These are phyloP conservation scores for Diglossa cyanea DNA, from an alignment of 2,797 vertebrate species.

Conservation along the genomic window DNA sequence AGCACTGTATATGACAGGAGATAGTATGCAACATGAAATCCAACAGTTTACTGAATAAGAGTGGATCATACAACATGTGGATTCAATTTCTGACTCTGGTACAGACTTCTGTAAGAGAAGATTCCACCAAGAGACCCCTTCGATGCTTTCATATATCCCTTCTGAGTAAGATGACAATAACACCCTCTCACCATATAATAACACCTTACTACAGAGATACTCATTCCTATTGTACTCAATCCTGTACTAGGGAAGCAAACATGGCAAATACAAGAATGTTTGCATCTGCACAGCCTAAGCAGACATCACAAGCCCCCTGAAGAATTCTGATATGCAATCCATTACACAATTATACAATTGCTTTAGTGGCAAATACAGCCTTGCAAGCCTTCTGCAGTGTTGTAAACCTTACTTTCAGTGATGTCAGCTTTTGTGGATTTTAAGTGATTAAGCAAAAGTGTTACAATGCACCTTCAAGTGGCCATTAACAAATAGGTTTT, in stretches of 20 bases:
- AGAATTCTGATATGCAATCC: not conserved
- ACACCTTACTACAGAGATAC: not conserved
- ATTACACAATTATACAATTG: not conserved
- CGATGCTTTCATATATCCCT: not conserved
- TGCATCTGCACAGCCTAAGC: not conserved
- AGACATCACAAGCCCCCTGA: not conserved
- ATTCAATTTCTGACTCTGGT: not conserved
- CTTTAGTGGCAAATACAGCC: not conserved
- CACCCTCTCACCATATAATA: not conserved
- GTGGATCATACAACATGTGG: not conserved
- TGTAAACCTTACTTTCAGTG: not conserved
- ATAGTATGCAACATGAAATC: not conserved
- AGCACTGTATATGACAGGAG: not conserved
- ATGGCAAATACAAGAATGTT: not conserved
- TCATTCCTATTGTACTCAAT: not conserved
- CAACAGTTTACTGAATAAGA: not conserved
- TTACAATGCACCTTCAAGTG: not conserved
- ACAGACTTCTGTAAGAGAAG: not conserved
- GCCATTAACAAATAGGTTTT: constrained; percentile 3
- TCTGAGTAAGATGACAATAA: not conserved
- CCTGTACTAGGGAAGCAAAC: not conserved
- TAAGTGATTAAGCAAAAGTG: not conserved
- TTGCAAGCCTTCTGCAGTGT: not conserved
- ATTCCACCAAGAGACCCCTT: not conserved
- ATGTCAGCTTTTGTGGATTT: not conserved